Base-by-base conservation (phyloP, 92 coral and sea anemone genomes). In the Pocillopora grandis region DNA sequence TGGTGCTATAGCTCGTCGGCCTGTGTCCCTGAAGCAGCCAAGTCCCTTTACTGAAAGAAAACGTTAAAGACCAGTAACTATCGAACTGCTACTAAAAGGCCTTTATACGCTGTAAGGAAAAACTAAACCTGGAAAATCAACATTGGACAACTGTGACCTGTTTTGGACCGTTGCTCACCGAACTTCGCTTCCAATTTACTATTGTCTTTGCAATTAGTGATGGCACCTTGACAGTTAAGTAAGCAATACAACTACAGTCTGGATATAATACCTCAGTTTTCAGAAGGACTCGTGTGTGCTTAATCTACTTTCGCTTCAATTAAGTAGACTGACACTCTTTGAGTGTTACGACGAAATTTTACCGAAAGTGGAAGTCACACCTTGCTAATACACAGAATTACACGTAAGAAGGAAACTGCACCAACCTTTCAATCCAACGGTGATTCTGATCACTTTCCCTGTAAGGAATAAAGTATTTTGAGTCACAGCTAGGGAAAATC, bases 21-120 rank as follows among this genome's bases (percentile, higher is more conserved):
- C 73, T n/a, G 86, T 83, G 79, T 83, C 86, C 18, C n/a, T 83
- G 74, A 19, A 83, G 86, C 86, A 83, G 1, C 86, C 86, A 9
- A 83, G 35, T 7, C 86, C 77, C 42, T 58, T 59, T 6, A 77
- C 85, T 81, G 36, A n/a, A 71, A 36, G 42, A 70, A 35, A n/a
- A 70, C 68, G 18, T 33, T 2, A 74, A 8, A 14, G 31, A 12
- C 31, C 27, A n/a, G 31, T 66, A 19, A 19, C 2, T 33, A 18
- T 19, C 11, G 4, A 66, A 19, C 31, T 10, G 21, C 5, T 3
- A 3, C 52, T 42, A 3, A 42, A 42, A 42, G 52, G 52, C 6
- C 52, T 42, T 7, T 0, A 2, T 42, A 42, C 52, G 52, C 52
- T 42, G 4, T 7, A 42, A 3, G 3, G 52, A 42, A 42, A 42